Evolutionary conservation across 2,888 invertebrate genomes (phyloP), one percentile per base, ranked within the genome.

Genomic region (Synanthedon andrenaeformis): DNA sequence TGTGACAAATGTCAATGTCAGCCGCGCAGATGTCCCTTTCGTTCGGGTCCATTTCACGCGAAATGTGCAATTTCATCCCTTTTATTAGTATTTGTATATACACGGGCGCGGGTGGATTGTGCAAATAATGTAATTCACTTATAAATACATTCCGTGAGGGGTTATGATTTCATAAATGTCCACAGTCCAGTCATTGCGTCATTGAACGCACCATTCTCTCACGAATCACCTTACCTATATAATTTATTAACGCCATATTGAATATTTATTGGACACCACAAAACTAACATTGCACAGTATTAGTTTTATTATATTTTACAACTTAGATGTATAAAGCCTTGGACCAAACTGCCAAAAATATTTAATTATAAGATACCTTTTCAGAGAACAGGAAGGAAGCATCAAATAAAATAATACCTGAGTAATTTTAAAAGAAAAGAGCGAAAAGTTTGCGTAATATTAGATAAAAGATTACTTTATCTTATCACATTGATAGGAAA

Each of bases 11-110:
- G 45, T 45, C 45, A 49, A 49, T 49, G 23, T 45, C 13, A 13
- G 8, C n/a, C 19, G 49, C 4, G 49, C 49, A 49, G 49, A 49
- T 49, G 49, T 23, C 23, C 49, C 12, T n/a, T 45, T 19, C 49
- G 12, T 14, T 13, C 45, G 49, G 49, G 49, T 49, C 41, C 42
- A 54, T 58, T 55, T 53, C 51, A 8, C 57, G 55, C 62, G 59
- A 58, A 76, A 74, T 72, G 69, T 72, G 72, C 70, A 72, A 67
- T 66, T 67, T 70, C 66, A 65, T 59, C 56, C 19, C 54, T 10
- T 49, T 35, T 14, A 58, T 58, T 54, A 50, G 54, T 54, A 59
- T 58, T 61, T 60, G 14, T 35, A 13, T 3, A 60, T 62, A 60
- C 65, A 57, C 42, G 52, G 48, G 52, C 6, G 49, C 17, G 49